Evolutionary conservation across 2,797 vertebrate genomes (phyloP), one percentile per base, ranked within the genome.

Genomic region (Bradypus variegatus): DNA sequence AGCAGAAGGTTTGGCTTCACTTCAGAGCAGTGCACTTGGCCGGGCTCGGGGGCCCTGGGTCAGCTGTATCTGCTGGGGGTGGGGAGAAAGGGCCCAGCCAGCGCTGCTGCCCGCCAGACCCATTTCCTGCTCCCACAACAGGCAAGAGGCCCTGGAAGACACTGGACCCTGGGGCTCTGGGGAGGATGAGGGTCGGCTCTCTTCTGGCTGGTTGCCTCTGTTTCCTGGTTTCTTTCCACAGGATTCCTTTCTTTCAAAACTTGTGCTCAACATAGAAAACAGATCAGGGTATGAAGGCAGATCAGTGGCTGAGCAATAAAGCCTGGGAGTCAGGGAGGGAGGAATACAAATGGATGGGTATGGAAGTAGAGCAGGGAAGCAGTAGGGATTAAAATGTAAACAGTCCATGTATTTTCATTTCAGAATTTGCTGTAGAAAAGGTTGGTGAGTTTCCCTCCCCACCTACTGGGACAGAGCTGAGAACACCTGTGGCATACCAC

Each of bases 41-140:
- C 45, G 29, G 73, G 73, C 83, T 90, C 41, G 87, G 65, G 45
- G 64, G 83, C 84, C 55, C 36, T 70, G 0, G 3, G 87, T 94
- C 92, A 91, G 91, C 87, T 94, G 93, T 94, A 82, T 96, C 93
- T 18, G 38, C 65, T 62, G 33, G 10, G 82, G 67, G 29, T 58
- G 38, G 78, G 69, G 81, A 88, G 82, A 89, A 41, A 93, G 33
- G 77, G 89, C 85, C 41, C 29, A 29, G 81, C 95, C 95, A 93
- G 94, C 78, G 33, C 36, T 31, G 58, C 67, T 65, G 70, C 31
- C 64, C 72, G 82, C 48, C 62, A 41, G 81, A 31, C n/a, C n/a
- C 36, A 25, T 88, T 95, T 96, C 93, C 95, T 94, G 64, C 38
- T 89, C 23, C 70, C 82, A 65, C 2, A n/a, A 65, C 2, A n/a